Base-by-base conservation (phyloP, 1,140 invertebrate genomes). In the Philaenus spumarius region DNA sequence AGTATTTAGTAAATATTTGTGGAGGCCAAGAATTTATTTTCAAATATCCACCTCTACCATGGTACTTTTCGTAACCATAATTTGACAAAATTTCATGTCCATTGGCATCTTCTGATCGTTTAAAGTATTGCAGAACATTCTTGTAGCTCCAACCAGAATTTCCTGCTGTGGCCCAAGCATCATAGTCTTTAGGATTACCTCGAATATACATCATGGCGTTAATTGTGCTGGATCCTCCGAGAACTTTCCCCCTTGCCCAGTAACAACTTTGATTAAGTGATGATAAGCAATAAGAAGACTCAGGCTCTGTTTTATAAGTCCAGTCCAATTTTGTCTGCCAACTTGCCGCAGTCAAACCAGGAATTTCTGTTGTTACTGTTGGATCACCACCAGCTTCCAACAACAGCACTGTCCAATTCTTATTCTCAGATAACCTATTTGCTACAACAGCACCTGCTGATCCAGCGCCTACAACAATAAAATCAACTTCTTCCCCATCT, bases 181-280 rank as follows among this genome's bases (percentile, higher is more conserved):
- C 91, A 73, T 93, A 98, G 68, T 98, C 95, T 43, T 80, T 73
- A 62, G 78, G 82, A 68, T 97, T 95, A 23, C 95, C 95, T 42
- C 95, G 81, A 0, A 95, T 86, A 73, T 97, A 97, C 9, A 95
- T 81, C 92, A 95, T 95, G 1, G 91, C 92, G 71, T 98, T 98
- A 1, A 97, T 78, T 0, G 94, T 90, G 46, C 90, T 94, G 24
- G 89, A 89, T n/a, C 95, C 95, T n/a, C 94, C 95, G 12, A 93
- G 76, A 4, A 93, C 89, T 69, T 87, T 90, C 24, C 89, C 90
- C 53, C 89, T 77, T 1, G 91, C 89, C 73, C 79, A 76, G 24
- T 71, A 75, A 63, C 82, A 84, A 34, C 72, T 68, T 20, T 68
- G 62, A 45, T 77, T 69, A 0, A 73, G 72, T 67, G 80, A 72